phyloP scores from a whole-genome alignment of 2,888 invertebrate species.

The Autographa pulchrina region DNA sequence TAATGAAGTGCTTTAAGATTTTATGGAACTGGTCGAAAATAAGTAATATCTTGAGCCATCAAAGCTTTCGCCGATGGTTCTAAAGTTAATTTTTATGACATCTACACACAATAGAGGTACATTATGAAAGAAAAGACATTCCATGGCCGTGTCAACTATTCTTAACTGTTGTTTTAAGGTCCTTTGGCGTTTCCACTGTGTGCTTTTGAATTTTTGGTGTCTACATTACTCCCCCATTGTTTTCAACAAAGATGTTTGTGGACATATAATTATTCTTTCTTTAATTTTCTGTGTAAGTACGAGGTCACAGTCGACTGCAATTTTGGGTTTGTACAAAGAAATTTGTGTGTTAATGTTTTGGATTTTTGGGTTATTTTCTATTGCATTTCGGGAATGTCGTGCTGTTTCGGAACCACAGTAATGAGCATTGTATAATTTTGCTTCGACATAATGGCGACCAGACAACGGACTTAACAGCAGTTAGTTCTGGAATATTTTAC shows the following conservation, averaged over 20 bases:
- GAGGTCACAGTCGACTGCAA: constrained; percentile 53
- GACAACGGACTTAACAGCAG: constrained; percentile 65
- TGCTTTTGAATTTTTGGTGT: constrained; percentile 59
- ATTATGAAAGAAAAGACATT: constrained; percentile 82
- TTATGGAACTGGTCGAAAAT: constrained; percentile 41
- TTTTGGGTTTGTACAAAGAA: constrained; percentile 20
- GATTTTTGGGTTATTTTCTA: constrained; percentile 19
- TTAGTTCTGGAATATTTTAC: constrained; percentile 68
- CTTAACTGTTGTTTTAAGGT: constrained; percentile 72
- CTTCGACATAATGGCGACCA: constrained; percentile 56
- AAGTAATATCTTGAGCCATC: constrained; percentile 80
- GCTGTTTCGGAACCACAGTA: constrained; percentile 81
- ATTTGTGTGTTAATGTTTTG: constrained; percentile 28
- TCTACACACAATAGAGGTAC: constrained; percentile 77
- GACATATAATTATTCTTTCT: constrained; percentile 67
- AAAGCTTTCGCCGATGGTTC: constrained; percentile 84
- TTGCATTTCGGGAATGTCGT: constrained; percentile 56
- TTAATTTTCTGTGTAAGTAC: constrained; percentile 62
- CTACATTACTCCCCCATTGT: constrained; percentile 71
- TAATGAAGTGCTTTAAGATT: constrained; percentile 36
- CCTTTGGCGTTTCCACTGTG: constrained; percentile 67
- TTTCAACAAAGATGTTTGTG: constrained; percentile 71
- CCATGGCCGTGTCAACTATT: constrained; percentile 76
- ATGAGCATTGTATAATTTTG: constrained; percentile 67
- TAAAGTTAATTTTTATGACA: constrained; percentile 87